Evolutionary conservation across 2,888 invertebrate genomes (phyloP), one percentile per base, ranked within the genome.

Genomic region (Tridacna gigas): DNA sequence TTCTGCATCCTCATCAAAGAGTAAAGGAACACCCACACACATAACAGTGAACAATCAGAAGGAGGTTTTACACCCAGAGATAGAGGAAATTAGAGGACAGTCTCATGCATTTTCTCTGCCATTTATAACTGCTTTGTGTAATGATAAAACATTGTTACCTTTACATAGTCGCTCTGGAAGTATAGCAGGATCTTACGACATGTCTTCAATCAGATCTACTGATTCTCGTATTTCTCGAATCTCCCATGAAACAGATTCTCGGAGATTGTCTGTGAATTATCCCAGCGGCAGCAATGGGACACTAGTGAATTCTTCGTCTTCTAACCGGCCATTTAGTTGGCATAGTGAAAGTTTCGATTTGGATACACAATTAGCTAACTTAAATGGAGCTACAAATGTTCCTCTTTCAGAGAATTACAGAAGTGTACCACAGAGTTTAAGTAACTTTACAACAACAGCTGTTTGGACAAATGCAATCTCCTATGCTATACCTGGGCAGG

Each of bases 121-220:
- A 26, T 96, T 99, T 84, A 98, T 98, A 93, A 97, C 98, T 83
- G 98, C 98, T 20, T 96, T 98, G 90, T 98, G 98, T 96, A 98
- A 98, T 94, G 98, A 98, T 95, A 96, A 97, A 82, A 97, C 98
- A 83, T 96, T 98, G 92, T 96, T 93, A 86, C 88, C 89, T 22
- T 82, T 89, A 47, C 88, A 89, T 77, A 90, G 89, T 79, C 86
- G 86, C 47, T 83, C 89, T 15, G 89, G 89, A 28, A 88, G 91
- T 74, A 86, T 89, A 5, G 83, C 82, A 18, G 89, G 90, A 63
- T 90, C 90, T 0, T 90, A 91, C 65, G 92, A 92, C 76, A 91
- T 90, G 74, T 89, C 90, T 20, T 92, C 92, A 2, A 88, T 91
- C 12, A 85, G 90, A 60, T 92, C 92, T 37, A 91, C 90, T 11